A percentile compares a stretch with the other conserved stretches of the same genome.
phyloP scores from a whole-genome alignment of 2,797 vertebrate species.

The Cyclopterus lumpus region DNA sequence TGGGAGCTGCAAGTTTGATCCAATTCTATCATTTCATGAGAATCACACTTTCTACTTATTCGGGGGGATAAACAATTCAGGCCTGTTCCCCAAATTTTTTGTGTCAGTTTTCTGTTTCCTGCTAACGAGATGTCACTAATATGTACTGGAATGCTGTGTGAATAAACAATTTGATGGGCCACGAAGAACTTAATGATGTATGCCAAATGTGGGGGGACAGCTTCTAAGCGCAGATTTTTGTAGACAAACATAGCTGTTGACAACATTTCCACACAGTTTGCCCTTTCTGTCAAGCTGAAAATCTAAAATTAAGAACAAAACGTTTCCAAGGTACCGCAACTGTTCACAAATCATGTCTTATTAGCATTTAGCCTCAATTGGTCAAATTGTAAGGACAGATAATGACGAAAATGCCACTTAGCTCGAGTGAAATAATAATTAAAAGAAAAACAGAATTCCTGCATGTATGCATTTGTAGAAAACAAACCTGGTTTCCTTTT shows the following conservation, averaged over 20 bases:
- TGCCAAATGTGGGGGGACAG: conserved; percentile 85
- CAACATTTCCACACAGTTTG: conserved; percentile 80
- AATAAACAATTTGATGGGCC: conserved; percentile 84
- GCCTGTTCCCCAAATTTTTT: conserved; percentile 80
- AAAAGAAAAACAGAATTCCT: conserved; percentile 77
- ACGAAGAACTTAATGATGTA: conserved; percentile 86
- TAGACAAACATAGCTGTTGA: conserved; percentile 84
- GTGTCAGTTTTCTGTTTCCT: conserved; percentile 86
- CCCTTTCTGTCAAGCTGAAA: conserved; percentile 78
- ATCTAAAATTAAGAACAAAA: conserved; percentile 79
- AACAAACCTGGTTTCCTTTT: conserved; percentile 77
- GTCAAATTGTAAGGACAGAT: conserved; percentile 75
- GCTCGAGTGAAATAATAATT: conserved; percentile 74
- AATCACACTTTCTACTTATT: conserved; percentile 78
- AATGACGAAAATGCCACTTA: conserved; percentile 70
- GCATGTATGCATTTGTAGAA: conserved; percentile 63
- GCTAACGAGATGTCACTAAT: conserved; percentile 88
- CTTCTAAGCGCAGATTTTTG: conserved; percentile 76
- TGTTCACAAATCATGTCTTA: conserved; percentile 79
- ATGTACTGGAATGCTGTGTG: conserved; percentile 85
- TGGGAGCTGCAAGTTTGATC: conserved; percentile 53
- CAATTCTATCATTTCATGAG: conserved; percentile 73
- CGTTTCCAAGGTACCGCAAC: conserved; percentile 75
- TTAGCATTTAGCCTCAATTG: conserved; percentile 75
- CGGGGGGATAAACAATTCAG: conserved; percentile 78